Evolutionary conservation across 1,140 invertebrate species (phyloP), one percentile per base, ranked within the genome.

Genomic region (Battus philenor): DNA sequence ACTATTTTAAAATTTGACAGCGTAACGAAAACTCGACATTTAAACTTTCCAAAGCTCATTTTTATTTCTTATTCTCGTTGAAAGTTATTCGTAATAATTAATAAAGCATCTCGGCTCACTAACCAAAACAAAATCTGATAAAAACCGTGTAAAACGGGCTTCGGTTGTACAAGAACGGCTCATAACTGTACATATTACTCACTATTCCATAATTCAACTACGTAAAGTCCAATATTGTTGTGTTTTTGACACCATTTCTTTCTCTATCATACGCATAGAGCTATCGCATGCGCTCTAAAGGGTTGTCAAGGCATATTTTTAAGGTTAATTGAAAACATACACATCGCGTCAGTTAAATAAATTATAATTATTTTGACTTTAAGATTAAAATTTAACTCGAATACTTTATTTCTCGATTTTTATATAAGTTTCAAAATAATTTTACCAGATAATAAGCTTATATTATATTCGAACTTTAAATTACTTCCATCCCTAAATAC

Each of bases 181-280:
- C 44, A 53, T 44, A 55, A 53, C 53, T 52, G 47, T 58, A 63
- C 30, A 43, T 49, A 57, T 41, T 52, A 53, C 20, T 51, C 47
- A 33, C 36, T 13, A 59, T 61, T 55, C 54, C 67, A 63, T 73
- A 68, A 62, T 64, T 61, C 63, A 58, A 55, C 36, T 47, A 32
- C 52, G 59, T 73, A 77, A 66, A 70, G 68, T 70, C 50, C 54
- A 71, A 56, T 70, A 68, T 71, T 55, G 64, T 55, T 52, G 47
- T 54, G 38, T 59, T 58, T 68, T 71, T 67, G 59, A 60, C 47
- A 61, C 39, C 17, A 39, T 43, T 7, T 54, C 47, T 45, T 43
- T 58, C 56, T 65, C 62, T 15, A 32, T 48, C 49, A 2, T 13
- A 43, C 44, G 11, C 26, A 49, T 49, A 53, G 29, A 27, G 29